Evolutionary conservation across 2,797 vertebrate genomes (phyloP), one percentile per base, ranked within the genome.

Genomic region (Lepilemur septentrionalis): DNA sequence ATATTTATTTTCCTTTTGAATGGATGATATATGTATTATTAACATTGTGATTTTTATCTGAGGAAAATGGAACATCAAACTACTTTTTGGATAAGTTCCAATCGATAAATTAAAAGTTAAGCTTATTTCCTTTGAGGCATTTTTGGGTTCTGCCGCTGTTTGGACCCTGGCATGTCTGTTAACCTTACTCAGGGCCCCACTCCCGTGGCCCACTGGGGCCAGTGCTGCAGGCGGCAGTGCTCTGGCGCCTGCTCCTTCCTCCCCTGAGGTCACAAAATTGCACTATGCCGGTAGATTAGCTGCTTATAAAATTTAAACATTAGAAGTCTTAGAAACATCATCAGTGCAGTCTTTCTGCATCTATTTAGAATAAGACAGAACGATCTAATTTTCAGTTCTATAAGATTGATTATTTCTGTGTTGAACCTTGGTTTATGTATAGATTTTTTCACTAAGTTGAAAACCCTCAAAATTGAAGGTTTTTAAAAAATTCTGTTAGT

Each of bases 81-180:
- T 65, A 3, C 46, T 52, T 79, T 82, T 25, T 32, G 59, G 59
- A 5, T 46, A 41, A 41, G n/a, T 80, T 76, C 4, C 22, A 8
- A 0, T 23, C 0, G 4, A 38, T 18, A 4, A 70, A 7, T 7
- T 12, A 18, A 50, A 78, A 69, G 41, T 43, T 63, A 52, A 4
- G 4, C 57, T 46, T 25, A 0, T 6, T 61, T 23, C 18, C 17
- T 81, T 38, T 17, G 8, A 13, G 86, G 38, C 7, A 0, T 48
- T 23, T 43, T 5, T 41, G 20, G 48, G 55, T 63, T 41, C 30
- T 89, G n/a, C 22, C 38, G 0, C 41, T 18, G 10, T n/a, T 3
- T 0, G 17, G 35, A 11, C 70, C 18, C 2, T 0, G 18, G 30
- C 23, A 0, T 12, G 0, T 1, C 0, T 9, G 0, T 13, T 3